Evolutionary conservation across 1,140 invertebrate genomes (phyloP).

Genomic region (Ylistrum balloti): DNA sequence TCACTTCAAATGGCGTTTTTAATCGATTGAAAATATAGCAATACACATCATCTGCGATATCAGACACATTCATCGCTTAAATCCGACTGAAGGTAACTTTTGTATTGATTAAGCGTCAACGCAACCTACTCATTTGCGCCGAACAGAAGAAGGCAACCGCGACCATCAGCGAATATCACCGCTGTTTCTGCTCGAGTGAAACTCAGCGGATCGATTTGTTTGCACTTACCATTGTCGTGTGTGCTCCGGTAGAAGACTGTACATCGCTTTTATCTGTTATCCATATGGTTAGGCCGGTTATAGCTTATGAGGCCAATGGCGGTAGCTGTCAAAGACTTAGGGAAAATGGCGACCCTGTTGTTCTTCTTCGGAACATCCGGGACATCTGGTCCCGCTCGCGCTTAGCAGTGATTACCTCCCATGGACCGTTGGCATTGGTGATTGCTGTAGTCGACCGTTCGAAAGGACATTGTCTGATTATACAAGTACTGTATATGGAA

Average conservation of each 20-base stretch:
- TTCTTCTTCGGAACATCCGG: conserved; percentile 25
- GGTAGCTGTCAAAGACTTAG: neutral
- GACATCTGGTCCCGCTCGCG: neutral
- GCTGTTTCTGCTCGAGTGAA: neutral
- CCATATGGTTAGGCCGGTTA: neutral
- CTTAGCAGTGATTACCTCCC: conserved; percentile 25
- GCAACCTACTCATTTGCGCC: conserved; percentile 21
- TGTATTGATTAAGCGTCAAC: neutral
- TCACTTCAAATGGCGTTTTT: neutral
- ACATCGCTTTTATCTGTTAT: conserved; percentile 24
- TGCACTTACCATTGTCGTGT: conserved; percentile 17
- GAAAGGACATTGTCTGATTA: conserved; percentile 15
- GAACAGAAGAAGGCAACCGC: conserved; percentile 31
- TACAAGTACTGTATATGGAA: neutral
- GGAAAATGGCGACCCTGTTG: conserved; percentile 37
- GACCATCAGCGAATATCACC: neutral
- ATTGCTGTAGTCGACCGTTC: conserved; percentile 5
- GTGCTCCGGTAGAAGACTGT: neutral
- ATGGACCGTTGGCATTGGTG: neutral
- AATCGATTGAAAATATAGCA: neutral
- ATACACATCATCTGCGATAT: neutral
- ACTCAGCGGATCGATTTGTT: neutral
- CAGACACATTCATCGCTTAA: neutral
- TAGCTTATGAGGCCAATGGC: conserved; percentile 8
- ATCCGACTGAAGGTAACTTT: neutral